A percentile compares a stretch with the other conserved stretches of the same genome.
Evolutionary conservation across 2,113 vertebrate genomes (phyloP).

Genomic region (Pedetes capensis): DNA sequence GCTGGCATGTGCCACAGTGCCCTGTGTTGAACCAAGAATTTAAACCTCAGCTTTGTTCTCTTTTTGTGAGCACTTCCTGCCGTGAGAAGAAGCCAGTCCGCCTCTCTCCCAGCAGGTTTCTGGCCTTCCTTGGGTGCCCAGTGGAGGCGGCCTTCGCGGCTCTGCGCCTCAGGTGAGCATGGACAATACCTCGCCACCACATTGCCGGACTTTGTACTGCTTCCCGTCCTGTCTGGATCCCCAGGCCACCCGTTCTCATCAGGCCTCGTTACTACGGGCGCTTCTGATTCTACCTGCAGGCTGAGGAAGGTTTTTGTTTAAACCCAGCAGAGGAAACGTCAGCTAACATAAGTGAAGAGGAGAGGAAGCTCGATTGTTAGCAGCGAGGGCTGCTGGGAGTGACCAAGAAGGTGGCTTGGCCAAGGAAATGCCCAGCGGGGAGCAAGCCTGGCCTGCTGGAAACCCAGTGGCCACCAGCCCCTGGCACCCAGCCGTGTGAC

Average conservation of each 20-base stretch:
- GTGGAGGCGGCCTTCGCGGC: too few species aligned
- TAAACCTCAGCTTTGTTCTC: neutral
- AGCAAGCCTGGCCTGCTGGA: too few species aligned
- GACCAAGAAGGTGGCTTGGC: neutral
- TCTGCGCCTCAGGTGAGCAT: too few species aligned
- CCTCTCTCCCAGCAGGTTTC: too few species aligned
- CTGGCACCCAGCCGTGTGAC: neutral
- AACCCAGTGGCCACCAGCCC: neutral
- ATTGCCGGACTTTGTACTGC: too few species aligned
- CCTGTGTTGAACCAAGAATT: too few species aligned
- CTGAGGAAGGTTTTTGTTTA: neutral
- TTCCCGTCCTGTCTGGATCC: too few species aligned
- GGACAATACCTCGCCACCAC: too few species aligned
- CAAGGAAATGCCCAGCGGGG: too few species aligned
- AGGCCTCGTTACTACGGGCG: neutral
- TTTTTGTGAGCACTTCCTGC: neutral
- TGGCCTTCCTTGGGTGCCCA: rapidly evolving
- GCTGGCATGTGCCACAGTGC: too few species aligned
- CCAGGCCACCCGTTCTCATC: too few species aligned
- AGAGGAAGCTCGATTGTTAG: neutral
- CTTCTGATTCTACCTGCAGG: neutral
- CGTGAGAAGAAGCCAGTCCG: neutral
- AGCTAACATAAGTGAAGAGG: neutral
- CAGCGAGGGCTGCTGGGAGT: neutral
- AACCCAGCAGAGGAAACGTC: neutral